phyloP scores from a whole-genome alignment of 2,888 invertebrate genomes.

The Scotopteryx bipunctaria region DNA sequence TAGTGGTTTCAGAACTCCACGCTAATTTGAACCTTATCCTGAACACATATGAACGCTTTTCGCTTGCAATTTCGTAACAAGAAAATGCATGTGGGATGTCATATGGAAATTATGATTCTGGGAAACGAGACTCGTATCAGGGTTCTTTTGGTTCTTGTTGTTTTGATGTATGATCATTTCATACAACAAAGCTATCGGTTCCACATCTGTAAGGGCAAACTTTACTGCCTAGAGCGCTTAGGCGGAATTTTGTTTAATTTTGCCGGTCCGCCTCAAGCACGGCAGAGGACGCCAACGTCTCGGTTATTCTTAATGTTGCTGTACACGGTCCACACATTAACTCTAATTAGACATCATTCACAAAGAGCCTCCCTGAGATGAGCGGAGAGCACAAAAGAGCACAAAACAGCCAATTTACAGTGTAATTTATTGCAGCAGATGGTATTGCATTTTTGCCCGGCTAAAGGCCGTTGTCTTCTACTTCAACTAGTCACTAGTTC shows the following conservation, averaged over 20 bases:
- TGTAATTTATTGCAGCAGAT: conserved; percentile 19
- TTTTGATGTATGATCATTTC: too few species aligned
- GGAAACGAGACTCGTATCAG: neutral
- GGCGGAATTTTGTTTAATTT: too few species aligned
- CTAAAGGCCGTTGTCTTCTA: conserved; percentile 2
- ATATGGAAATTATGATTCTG: neutral
- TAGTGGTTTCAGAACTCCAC: conserved; percentile 32
- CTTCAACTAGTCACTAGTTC: too few species aligned
- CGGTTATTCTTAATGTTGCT: neutral
- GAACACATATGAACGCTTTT: neutral
- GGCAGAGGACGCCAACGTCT: too few species aligned
- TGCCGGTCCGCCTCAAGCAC: too few species aligned
- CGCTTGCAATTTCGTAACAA: neutral
- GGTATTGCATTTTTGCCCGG: conserved; percentile 26
- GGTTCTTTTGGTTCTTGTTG: too few species aligned
- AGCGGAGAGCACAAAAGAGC: conserved; percentile 17
- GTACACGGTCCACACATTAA: conserved; percentile 15
- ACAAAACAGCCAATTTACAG: conserved; percentile 2
- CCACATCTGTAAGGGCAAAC: too few species aligned
- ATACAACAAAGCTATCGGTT: too few species aligned
- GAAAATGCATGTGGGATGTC: neutral
- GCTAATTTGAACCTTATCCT: conserved; percentile 23
- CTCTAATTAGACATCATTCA: conserved; percentile 23
- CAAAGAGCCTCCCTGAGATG: conserved; percentile 10
- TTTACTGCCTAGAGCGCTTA: too few species aligned